Evolutionary conservation across 2,888 invertebrate genomes (phyloP), one percentile per base, ranked within the genome.

Genomic region (Neoascia interrupta): DNA sequence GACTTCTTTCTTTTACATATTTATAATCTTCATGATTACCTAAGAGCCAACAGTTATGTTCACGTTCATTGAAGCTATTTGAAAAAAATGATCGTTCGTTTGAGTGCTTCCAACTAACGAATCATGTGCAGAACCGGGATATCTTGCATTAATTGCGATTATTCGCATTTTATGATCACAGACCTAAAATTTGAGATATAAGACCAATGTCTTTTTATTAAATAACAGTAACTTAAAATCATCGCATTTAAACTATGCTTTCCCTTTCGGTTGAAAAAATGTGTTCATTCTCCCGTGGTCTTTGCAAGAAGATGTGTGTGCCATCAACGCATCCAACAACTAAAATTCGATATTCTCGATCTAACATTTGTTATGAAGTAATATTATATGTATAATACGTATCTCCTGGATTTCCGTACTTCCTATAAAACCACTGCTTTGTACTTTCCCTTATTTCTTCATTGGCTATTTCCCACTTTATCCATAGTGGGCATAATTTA

Each of bases 61-160:
- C 10, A 11, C 15, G 19, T 31, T 19, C 23, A 39, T 26, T 37
- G 16, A 26, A 39, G 18, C 10, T n/a, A 5, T 26, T 54, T 54
- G 15, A 39, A 5, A 34, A 34, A 11, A n/a, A 13, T 13, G 34
- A 11, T 11, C 56, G 28, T 56, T 56, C 41, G 10, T 56, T 56
- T 5, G 41, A 56, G 10, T 56, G 41, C 10, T 41, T 56, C 41
- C 41, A 31, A 56, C 31, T 8, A 41, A 11, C 3, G 19, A 56
- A 19, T 54, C 41, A 11, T 41, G 26, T 1, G 39, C 18, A 11
- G 41, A 28, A n/a, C 23, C 37, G 21, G 19, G n/a, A n/a, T 41
- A 39, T 8, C 15, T 39, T 1, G 19, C 5, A 6, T 39, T 39
- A n/a, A 39, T 39, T 10, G 39, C 39, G 3, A 10, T 15, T 10